Percentiles rank a stretch among this genome's conserved stretches.
Conservation (phyloP, 2,113 vertebrate species). For the Sarotherodon lohbergeri region DNA sequence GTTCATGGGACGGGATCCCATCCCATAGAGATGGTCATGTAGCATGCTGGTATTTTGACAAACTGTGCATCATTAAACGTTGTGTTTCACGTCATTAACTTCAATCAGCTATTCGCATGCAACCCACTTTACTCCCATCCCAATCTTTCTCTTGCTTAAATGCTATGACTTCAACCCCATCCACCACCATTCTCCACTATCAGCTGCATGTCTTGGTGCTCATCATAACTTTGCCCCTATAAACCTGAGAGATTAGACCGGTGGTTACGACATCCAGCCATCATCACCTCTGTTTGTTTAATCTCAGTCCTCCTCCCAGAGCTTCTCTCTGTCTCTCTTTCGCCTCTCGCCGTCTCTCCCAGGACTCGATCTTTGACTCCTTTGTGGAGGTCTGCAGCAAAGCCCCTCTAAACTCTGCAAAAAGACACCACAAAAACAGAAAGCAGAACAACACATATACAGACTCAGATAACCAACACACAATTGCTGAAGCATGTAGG, state of each 20-base stretch:
- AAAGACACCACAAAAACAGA: conserved; percentile 48
- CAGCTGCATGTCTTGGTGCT: neutral
- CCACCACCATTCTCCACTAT: neutral
- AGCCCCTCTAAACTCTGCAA: conserved; percentile 18
- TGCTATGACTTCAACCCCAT: neutral
- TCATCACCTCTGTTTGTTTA: conserved; percentile 62
- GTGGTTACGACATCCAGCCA: conserved; percentile 38
- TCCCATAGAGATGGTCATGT: neutral
- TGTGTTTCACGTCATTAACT: neutral
- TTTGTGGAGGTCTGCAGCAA: conserved; percentile 52
- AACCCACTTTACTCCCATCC: neutral
- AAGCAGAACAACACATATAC: neutral
- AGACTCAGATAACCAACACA: conserved; percentile 23
- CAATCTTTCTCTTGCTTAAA: neutral
- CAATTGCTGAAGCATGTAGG: neutral
- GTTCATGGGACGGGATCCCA: neutral
- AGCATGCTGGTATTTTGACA: neutral
- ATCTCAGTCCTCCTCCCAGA: conserved; percentile 13
- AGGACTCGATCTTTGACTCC: conserved; percentile 59
- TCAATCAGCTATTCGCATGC: neutral
- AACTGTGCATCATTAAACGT: neutral
- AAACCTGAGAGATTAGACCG: conserved; percentile 2
- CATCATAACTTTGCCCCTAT: neutral
- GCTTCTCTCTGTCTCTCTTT: conserved; percentile 1
- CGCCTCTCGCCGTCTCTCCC: conserved; percentile 19